Evolutionary conservation across 2,888 invertebrate species (phyloP), one percentile per base, ranked within the genome.

Genomic region (Megalurothrips usitatus): DNA sequence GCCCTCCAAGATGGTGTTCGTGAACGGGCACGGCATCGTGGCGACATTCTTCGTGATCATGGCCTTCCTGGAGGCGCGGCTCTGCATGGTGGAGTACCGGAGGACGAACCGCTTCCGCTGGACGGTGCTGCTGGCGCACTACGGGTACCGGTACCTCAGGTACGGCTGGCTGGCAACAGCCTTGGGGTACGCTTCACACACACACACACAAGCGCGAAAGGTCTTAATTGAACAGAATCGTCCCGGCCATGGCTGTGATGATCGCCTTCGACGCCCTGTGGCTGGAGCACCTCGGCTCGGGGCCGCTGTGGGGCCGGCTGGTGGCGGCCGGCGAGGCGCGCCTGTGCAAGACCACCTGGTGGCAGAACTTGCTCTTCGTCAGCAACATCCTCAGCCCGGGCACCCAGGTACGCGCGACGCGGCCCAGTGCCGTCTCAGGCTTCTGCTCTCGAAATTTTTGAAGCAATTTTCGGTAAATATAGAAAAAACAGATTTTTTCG

Each of bases 351-450:
- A 87, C 88, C 84, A 88, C 91, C 82, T 92, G 92, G 92, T 92
- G 92, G 92, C 88, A 91, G 84, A 92, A 92, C 85, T 87, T 92
- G 82, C 86, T 92, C 0, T 92, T 92, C 83, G 91, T 92, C 81
- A 92, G 92, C 85, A 92, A 92, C 85, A 92, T 92, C 85, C 92
- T 91, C 84, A 92, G 92, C 68, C 92, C 92, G 84, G 90, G 91
- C 84, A 90, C 92, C 84, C 92, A 92, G 91, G 91, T 91, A 87
- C 84, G 85, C 83, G 8, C 17, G 6, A 52, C 49, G n/a, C n/a
- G n/a, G n/a, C n/a, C n/a, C n/a, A n/a, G n/a, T n/a, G n/a, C n/a
- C n/a, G n/a, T n/a, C n/a, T n/a, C n/a, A n/a, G n/a, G n/a, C n/a
- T n/a, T n/a, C n/a, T n/a, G n/a, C n/a, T n/a, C n/a, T n/a, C n/a